Conservation (phyloP, 1,140 invertebrate species). For the Ips nitidus region DNA sequence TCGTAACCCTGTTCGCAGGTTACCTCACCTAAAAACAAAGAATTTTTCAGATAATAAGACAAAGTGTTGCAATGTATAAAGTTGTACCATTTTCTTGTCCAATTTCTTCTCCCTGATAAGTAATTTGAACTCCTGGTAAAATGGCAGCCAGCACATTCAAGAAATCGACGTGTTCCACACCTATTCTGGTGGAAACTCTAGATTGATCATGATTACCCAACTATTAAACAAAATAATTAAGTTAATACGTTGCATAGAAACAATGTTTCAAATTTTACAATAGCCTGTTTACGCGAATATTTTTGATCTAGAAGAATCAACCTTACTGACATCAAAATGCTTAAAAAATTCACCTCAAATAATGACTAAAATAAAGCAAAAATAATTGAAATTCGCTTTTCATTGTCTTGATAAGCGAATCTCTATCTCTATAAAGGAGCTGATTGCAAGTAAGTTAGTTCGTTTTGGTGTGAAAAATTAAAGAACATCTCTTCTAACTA, state of each 20-base stretch:
- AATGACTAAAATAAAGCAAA: too few relatives aligned
- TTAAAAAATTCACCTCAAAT: too few relatives aligned
- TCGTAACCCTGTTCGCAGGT: conserved; percentile 55
- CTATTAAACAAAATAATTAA: conserved; percentile 5
- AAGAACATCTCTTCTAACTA: too few relatives aligned
- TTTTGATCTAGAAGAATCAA: too few relatives aligned
- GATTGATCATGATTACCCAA: conserved; percentile 60
- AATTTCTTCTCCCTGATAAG: conserved; percentile 79
- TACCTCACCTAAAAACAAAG: conserved; percentile 54
- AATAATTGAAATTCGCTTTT: too few relatives aligned
- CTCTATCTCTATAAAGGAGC: too few relatives aligned
- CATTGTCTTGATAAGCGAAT: too few relatives aligned
- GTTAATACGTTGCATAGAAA: background rate
- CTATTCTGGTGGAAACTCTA: conserved; percentile 54
- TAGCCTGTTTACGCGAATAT: too few relatives aligned
- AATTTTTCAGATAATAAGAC: conserved; percentile 48
- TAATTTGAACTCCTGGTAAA: conserved; percentile 67
- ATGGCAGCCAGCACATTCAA: conserved; percentile 56
- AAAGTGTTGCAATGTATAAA: conserved; percentile 8
- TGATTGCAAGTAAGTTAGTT: too few relatives aligned
- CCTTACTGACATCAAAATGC: too few relatives aligned
- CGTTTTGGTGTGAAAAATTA: too few relatives aligned
- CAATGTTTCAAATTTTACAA: background rate
- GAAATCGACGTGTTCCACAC: conserved; percentile 53
- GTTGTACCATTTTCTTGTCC: conserved; percentile 61